A percentile compares a stretch with the other conserved stretches of the same genome.
phyloP scores from a whole-genome alignment of 2,888 invertebrate species.

The Ectropis crepuscularia region DNA sequence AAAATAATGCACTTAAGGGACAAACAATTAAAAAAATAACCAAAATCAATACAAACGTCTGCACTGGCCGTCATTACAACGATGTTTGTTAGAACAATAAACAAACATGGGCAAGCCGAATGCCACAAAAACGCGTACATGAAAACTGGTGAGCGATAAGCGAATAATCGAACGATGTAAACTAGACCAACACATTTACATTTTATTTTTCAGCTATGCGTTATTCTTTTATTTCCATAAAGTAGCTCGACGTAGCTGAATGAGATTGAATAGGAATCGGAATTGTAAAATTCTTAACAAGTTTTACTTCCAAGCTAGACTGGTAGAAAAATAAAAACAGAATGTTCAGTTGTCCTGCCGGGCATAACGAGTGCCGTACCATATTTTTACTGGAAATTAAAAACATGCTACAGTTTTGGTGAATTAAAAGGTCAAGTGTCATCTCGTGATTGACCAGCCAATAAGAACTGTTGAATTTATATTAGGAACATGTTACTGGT shows the following conservation, averaged over 20 bases:
- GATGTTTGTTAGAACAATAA: constrained; percentile 36
- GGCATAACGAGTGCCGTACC: too few relatives aligned
- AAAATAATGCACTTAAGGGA: too few relatives aligned
- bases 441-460: too few relatives aligned
- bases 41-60: constrained; percentile 42
- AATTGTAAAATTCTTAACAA: constrained; percentile 3
- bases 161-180: constrained; percentile 28
- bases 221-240: constrained; percentile 11
- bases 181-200: constrained; percentile 17
- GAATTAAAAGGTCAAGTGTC: too few relatives aligned
- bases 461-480: too few relatives aligned
- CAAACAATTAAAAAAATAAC: not conserved
- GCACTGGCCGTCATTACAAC: constrained; percentile 35
- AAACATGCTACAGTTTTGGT: too few relatives aligned
- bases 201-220: constrained; percentile 21
- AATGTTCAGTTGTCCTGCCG: too few relatives aligned
- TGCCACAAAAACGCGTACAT: constrained; percentile 50
- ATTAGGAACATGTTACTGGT: too few relatives aligned
- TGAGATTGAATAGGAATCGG: constrained; percentile 4
- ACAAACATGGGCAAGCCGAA: constrained; percentile 38
- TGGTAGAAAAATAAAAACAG: too few relatives aligned
- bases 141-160: constrained; percentile 46
- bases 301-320: too few relatives aligned
- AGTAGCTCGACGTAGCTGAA: not conserved
- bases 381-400: too few relatives aligned